Conservation (phyloP, 2,888 invertebrate genomes). For the Synergus gifuensis region DNA sequence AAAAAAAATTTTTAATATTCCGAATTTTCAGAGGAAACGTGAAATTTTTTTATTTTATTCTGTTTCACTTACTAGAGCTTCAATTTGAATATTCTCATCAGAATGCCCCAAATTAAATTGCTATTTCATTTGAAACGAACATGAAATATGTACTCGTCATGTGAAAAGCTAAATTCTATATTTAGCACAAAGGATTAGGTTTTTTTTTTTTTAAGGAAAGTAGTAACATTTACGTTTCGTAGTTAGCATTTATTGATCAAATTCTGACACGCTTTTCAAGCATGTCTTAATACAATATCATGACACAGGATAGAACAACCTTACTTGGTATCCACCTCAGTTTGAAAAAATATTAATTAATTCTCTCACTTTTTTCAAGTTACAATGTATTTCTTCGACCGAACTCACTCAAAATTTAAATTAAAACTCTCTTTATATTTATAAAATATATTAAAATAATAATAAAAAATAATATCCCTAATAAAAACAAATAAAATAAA, state of each 20-base stretch:
- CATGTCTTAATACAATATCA: slow-evolving; percentile 27
- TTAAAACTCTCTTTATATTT: not conserved
- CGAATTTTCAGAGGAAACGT: not conserved
- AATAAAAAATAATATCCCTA: not conserved
- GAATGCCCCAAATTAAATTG: slow-evolving; percentile 13
- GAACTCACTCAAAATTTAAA: slow-evolving; percentile 6
- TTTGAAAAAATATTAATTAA: slow-evolving; percentile 39
- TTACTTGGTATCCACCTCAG: slow-evolving; percentile 11
- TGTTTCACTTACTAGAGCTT: not conserved
- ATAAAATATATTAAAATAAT: not conserved
- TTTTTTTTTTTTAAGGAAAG: not conserved
- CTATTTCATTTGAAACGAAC: slow-evolving; percentile 23
- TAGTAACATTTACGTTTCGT: not conserved
- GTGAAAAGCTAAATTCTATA: not conserved
- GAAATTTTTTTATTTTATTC: not conserved
- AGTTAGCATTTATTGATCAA: slow-evolving; percentile 35
- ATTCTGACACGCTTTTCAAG: slow-evolving; percentile 31
- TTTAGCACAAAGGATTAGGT: not conserved
- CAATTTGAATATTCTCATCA: slow-evolving; percentile 21
- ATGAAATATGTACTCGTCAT: not conserved
- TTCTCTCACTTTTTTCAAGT: not conserved
- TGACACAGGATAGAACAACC: slow-evolving; percentile 8
- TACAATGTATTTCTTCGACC: slow-evolving; percentile 26
- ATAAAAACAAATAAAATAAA: not conserved
- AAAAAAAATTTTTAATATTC: not conserved